Conservation (phyloP, 2,888 invertebrate species). For the Luffia ferchaultella region DNA sequence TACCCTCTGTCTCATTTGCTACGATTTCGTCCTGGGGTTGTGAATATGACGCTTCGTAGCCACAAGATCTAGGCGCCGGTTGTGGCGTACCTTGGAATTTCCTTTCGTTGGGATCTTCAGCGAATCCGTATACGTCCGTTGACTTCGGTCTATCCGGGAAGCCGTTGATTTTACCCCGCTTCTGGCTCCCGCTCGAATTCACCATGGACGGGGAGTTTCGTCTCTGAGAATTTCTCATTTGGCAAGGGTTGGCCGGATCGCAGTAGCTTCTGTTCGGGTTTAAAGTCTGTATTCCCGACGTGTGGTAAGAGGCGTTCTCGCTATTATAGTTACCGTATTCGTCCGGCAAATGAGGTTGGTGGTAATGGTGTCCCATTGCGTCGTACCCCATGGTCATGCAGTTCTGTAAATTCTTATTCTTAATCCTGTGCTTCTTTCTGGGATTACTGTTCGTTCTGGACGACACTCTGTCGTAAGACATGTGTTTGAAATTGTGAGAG, state of each 20-base stretch:
- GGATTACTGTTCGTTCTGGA: slow-evolving; percentile 62
- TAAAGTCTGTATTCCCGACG: slow-evolving; percentile 57
- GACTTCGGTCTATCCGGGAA: slow-evolving; percentile 73
- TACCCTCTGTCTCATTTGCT: slow-evolving; percentile 55
- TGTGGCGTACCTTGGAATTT: slow-evolving; percentile 52
- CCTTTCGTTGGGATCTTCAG: slow-evolving; percentile 51
- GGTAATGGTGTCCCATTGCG: slow-evolving; percentile 55
- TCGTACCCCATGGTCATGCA: slow-evolving; percentile 70
- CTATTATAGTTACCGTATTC: slow-evolving; percentile 55
- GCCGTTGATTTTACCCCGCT: slow-evolving; percentile 51
- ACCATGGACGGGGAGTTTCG: slow-evolving; percentile 53
- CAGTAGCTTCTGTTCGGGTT: slow-evolving; percentile 62
- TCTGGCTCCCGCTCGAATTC: slow-evolving; percentile 57
- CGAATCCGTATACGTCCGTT: slow-evolving; percentile 66
- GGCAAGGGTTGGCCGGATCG: slow-evolving; percentile 27
- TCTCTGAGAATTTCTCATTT: slow-evolving; percentile 47
- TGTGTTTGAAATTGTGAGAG: slow-evolving; percentile 60
- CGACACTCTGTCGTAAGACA: slow-evolving; percentile 58
- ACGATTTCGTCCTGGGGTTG: slow-evolving; percentile 63
- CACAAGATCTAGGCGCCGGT: slow-evolving; percentile 55
- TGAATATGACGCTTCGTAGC: slow-evolving; percentile 61
- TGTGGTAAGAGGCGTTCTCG: slow-evolving; percentile 58
- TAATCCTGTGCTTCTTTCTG: slow-evolving; percentile 54
- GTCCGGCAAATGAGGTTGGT: slow-evolving; percentile 60
- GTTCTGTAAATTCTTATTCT: slow-evolving; percentile 61